Base-by-base conservation (phyloP, 2,797 vertebrate species). In the Champsocephalus gunnari region DNA sequence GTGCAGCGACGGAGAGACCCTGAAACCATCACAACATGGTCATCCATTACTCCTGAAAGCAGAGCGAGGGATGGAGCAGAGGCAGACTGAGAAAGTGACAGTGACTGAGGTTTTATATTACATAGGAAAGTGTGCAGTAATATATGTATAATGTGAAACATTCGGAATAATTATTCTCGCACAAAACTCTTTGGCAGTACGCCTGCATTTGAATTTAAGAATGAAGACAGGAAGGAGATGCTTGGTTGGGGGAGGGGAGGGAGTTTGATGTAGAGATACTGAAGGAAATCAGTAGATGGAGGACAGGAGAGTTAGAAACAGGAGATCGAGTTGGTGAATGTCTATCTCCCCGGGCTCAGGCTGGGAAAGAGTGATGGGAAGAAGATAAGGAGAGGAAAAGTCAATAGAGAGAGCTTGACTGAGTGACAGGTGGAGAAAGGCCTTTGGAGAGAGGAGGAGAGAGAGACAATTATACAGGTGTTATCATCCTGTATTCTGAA, bases 341-440 rank as follows among this genome's bases (percentile, higher is more conserved):
- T 60, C 77, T 80, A 45, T 88, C 79, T 87, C 71, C 43, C 3
- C 21, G 67, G 89, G 70, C 71, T 66, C 49, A 64, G 54, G 65
- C 72, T 59, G 56, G 62, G 66, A 73, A 59, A 71, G 56, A 77
- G 61, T 68, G 79, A 88, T 88, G 79, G 72, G 76, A 57, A 72
- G 71, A 82, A 75, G 76, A 86, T 84, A 82, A 65, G 70, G 58
- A 78, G 69, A 75, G 51, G 70, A 79, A 81, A 90, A 81, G 83
- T 88, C 84, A 83, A 88, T 83, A 82, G 48, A 70, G 41, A 74
- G 34, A 71, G 69, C 69, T 56, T 64, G 80, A 83, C 65, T 62
- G 55, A 84, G 77, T 72, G 79, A 80, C 45, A 63, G 79, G 53
- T 58, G 12, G 48, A 58, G 66, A 73, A 60, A 71, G 71, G 70